These are phyloP conservation scores for Xylocampa areola DNA, from an alignment of 2,888 invertebrate genomes.

Conservation along the genomic window DNA sequence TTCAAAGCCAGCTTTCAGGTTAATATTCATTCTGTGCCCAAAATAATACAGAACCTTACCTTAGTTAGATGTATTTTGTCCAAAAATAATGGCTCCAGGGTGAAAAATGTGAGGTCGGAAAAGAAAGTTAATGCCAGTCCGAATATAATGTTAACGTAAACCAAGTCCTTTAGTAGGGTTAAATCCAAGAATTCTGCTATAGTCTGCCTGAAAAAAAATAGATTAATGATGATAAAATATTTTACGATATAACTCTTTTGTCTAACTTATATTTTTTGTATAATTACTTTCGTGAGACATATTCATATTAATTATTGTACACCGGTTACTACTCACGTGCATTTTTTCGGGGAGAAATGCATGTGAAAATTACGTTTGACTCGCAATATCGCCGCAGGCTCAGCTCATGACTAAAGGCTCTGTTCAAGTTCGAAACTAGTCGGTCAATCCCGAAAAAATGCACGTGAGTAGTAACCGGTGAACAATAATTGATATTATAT, in stretches of 20 bases:
- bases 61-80: conserved; percentile 86
- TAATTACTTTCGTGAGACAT: no score
- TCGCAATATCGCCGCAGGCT: no score
- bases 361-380: no score
- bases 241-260: not conserved
- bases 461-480: no score
- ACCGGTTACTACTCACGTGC: no score
- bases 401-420: no score
- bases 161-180: conserved; percentile 90
- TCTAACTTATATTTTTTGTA: no score
- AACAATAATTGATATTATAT: no score
- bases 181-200: conserved; percentile 91
- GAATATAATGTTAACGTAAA: conserved; percentile 92
- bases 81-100: conserved; percentile 92
- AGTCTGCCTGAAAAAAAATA: conserved; percentile 80
- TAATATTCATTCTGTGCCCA: conserved; percentile 20
- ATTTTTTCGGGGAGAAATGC: no score
- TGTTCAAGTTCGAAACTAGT: no score
- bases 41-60: conserved; percentile 64
- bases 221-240: not conserved
- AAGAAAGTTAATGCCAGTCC: conserved; percentile 92
- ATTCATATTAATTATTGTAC: no score
- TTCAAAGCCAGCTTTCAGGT: conserved; percentile 10
- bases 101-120: conserved; percentile 92
- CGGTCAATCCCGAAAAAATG: no score